Base-by-base conservation (phyloP, 2,113 vertebrate species). In the Nematolebias whitei region DNA sequence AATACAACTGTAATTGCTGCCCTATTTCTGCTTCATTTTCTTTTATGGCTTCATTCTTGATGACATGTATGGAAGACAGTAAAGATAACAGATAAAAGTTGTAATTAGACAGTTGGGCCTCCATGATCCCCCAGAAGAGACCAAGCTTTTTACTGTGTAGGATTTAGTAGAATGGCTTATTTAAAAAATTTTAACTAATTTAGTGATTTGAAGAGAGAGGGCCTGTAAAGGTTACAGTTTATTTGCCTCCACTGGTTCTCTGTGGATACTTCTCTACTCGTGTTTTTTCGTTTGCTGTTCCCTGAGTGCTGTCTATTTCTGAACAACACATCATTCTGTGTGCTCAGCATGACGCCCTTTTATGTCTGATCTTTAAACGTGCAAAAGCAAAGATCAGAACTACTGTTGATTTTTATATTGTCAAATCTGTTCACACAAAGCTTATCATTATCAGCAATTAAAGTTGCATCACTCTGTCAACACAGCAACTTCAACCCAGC, bases 301-400 rank as follows among this genome's bases (percentile, higher is more conserved):
- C 23, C 60, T 59, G 32, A 70, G 49, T 55, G 57, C 69, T 54
- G 41, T 53, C 29, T 56, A 51, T 50, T 43, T 76, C 53, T 68
- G 24, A 71, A 29, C 38, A 66, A 67, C 63, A 56, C 51, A 43
- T 63, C 52, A 67, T 29, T 13, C 64, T 62, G 60, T 66, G 55
- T 61, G 64, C 65, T 69, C 69, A 69, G 63, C 61, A 41, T 68
- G 75, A 63, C 19, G 44, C 64, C 58, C 64, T 59, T 74, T 47
- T 72, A 2, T n/a, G 61, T 52, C 61, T 75, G 73, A 44, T 78
- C 68, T 73, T 58, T 49, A 73, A 76, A 71, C 63, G 51, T 72
- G 62, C 47, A 69, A 74, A 85, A 71, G 78, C 75, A 81, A 79
- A 77, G 54, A 79, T 75, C 74, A 51, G 41, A 58, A 68, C 68